Evolutionary conservation across 2,797 vertebrate species (phyloP), one percentile per base, ranked within the genome.

Genomic region (Helarctos malayanus): DNA sequence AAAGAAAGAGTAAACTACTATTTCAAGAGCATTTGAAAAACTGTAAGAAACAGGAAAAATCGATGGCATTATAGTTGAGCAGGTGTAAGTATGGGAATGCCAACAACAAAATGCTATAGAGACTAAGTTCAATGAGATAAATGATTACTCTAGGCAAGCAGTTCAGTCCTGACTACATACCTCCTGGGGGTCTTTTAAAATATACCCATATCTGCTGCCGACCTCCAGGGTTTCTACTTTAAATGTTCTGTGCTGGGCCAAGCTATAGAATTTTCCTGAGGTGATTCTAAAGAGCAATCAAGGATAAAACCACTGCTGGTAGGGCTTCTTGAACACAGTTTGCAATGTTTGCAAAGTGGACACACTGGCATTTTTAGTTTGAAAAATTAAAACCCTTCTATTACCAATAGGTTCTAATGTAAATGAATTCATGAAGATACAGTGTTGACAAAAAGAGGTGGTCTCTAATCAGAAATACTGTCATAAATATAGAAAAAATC

Each of bases 291-390:
- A 76, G 41, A 88, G 16, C 18, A 81, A 38, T 69, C 21, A 19
- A 78, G 27, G n/a, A 81, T 82, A 87, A 68, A 88, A 52, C 1
- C 29, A 35, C 35, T 89, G 75, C 21, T 83, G 45, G 21, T 69
- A 27, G 21, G 1, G 27, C 84, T 90, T 95, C 84, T 92, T 73
- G n/a, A 87, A 92, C 61, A 82, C 73, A 96, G 90, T 90, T 88
- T 95, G 6, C n/a, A 87, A 35, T 23, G 80, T 91, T 59, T 25
- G 18, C 57, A 80, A 96, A 97, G 89, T 68, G 35, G 32, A 75
- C 13, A 95, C 6, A 7, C 11, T 71, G 52, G 54, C 14, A 57
- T 97, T 97, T 93, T 83, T 91, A 41, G 73, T 54, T 89, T 85
- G 49, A 90, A 97, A 94, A 95, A 89, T 71, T 12, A 68, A 96